phyloP scores from a whole-genome alignment of 2,113 vertebrate genomes.

The Cromileptes altivelis region DNA sequence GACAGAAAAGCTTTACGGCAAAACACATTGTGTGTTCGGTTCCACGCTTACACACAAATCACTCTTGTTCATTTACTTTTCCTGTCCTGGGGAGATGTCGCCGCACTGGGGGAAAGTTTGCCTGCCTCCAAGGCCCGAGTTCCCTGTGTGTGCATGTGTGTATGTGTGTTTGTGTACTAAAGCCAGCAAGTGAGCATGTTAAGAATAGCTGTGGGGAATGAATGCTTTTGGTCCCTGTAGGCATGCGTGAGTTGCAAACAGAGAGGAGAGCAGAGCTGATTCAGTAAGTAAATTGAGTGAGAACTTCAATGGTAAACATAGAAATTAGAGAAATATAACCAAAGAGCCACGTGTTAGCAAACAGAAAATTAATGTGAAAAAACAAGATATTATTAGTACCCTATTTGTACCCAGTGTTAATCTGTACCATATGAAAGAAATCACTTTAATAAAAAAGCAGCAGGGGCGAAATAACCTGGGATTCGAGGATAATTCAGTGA shows the following conservation, averaged over 20 bases:
- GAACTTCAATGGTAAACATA: conserved; percentile 39
- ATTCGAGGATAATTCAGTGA: conserved; percentile 38
- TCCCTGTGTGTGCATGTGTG: conserved; percentile 14
- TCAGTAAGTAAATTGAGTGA: conserved; percentile 36
- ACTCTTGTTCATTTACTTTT: conserved; percentile 78
- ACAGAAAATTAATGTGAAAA: not conserved
- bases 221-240: conserved; percentile 62
- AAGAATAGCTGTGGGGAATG: conserved; percentile 67
- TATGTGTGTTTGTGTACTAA: conserved; percentile 29
- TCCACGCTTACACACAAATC: conserved; percentile 74
- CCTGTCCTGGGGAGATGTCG: conserved; percentile 71
- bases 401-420: not conserved
- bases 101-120: conserved; percentile 60
- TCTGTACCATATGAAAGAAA: conserved; percentile 22
- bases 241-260: conserved; percentile 59
- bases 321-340: conserved; percentile 25
- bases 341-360: conserved; percentile 19
- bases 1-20: conserved; percentile 74
- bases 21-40: conserved; percentile 72
- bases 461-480: conserved; percentile 15
- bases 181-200: conserved; percentile 67
- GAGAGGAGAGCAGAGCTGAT: conserved; percentile 50
- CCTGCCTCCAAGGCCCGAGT: conserved; percentile 34
- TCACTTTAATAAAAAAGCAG: conserved; percentile 7
- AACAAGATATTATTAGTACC: not conserved